phyloP scores from a whole-genome alignment of 2,797 vertebrate species.

The Pampus argenteus region DNA sequence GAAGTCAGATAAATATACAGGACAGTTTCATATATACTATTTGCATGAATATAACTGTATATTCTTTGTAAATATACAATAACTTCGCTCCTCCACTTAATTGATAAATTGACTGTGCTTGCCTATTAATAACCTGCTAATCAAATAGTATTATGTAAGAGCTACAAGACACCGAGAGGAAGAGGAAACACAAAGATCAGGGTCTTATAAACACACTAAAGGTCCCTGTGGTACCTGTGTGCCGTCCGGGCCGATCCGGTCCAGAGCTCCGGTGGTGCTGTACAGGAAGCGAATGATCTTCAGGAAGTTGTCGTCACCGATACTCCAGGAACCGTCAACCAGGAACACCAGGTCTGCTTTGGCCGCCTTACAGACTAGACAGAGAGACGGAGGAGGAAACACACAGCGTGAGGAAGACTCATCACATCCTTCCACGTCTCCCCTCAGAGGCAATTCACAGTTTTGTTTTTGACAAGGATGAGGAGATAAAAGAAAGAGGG shows the following conservation, averaged over 20 bases:
- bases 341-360: conserved; percentile 96
- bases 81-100: too few relatives aligned
- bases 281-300: conserved; percentile 95
- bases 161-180: too few relatives aligned
- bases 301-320: conserved; percentile 96
- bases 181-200: background rate
- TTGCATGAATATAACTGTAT: too few relatives aligned
- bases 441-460: too few relatives aligned
- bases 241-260: conserved; percentile 92
- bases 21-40: too few relatives aligned
- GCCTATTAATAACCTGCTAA: too few relatives aligned
- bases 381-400: background rate
- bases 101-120: too few relatives aligned
- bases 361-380: conserved; percentile 92
- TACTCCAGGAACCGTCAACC: conserved; percentile 98
- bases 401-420: too few relatives aligned
- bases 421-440: background rate
- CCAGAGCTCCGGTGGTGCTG: conserved; percentile 92
- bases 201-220: too few relatives aligned
- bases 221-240: conserved; percentile 86
- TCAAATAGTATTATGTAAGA: too few relatives aligned
- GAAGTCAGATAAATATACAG: too few relatives aligned
- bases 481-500: background rate
- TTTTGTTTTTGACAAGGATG: background rate
- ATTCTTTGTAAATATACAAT: too few relatives aligned